Base-by-base conservation (phyloP, 2,113 vertebrate genomes). In the Lepus timidus region DNA sequence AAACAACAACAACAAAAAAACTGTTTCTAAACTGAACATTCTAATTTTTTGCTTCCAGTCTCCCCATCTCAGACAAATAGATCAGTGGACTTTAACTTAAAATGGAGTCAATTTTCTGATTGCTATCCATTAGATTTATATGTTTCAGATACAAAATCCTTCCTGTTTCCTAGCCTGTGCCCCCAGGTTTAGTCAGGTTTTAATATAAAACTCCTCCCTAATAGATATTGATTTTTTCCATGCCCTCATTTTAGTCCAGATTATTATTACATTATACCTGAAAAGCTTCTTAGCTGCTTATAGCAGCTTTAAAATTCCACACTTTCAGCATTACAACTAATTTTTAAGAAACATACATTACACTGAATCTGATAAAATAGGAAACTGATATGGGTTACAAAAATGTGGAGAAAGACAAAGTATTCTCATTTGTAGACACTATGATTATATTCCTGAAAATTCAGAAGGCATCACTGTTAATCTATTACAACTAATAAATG, bases 31-130 rank as follows among this genome's bases (percentile, higher is more conserved):
- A 52, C 14, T 44, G 29, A 94, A 91, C 71, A 74, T 79, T 85
- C 86, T 70, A 83, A 70, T 82, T 92, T 67, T 90, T 90, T 92
- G 27, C 80, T 85, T 64, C 39, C 25, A 81, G 25, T 73, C 25
- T 7, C n/a, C 29, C 79, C 22, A 36, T 85, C 94, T 85, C 86
- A 85, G 44, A 80, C 94, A 70, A 97, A 31, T 51, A 93, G 78
- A 83, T 91, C 29, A 93, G 67, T 87, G 62, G 90, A 96, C 96
- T 96, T 90, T 61, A 90, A 65, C 39, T 79, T 95, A 64, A 90
- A 96, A 70, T 4, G 36, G 13, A 96, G 68, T 88, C 85, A 90
- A 85, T 85, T 95, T 95, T 82, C 88, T 95, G 88, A 94, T 90
- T 85, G 88, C 90, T 90, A 95, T 93, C 96, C 93, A 65, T 90